Evolutionary conservation across 2,797 vertebrate species (phyloP), one percentile per base, ranked within the genome.

Genomic region (Helostoma temminkii): DNA sequence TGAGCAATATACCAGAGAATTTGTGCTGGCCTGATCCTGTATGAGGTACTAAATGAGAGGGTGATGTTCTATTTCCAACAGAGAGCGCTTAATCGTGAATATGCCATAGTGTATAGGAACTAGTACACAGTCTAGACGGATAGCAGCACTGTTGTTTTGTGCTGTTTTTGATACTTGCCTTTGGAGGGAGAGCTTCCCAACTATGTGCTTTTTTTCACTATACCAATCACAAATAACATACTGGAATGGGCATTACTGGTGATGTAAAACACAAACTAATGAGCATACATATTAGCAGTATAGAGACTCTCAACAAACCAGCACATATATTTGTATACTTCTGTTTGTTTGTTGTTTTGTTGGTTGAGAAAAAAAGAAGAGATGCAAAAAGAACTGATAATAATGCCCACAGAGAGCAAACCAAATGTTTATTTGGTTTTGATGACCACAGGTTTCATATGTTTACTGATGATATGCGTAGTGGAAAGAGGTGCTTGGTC

Each of bases 101-200:
- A 93, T 90, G 92, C 93, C 93, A 93, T 94, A 91, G 91, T 92
- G 88, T 90, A 87, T 91, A 94, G 90, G 86, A 91, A 88, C 84
- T 92, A 92, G 90, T 89, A 79, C 88, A 92, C 87, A 86, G 86
- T 90, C 30, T 46, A 86, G 88, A 90, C 76, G 89, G 89, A 91
- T 79, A 80, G 89, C 91, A 86, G 92, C 91, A 89, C 91, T 89
- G 86, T 93, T 91, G 85, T 81, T 91, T 91, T 92, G 91, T 92
- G 92, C 92, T 91, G 88, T 88, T 93, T 93, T 93, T 93, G 88
- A 94, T 93, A 94, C 87, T 92, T 95, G 93, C 93, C 93, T 94
- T 95, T 79, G 85, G 88, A 93, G 87, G 90, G 92, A 88, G 89
- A 92, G 88, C 91, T 92, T 94, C 92, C 92, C 89, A 81, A 85